phyloP scores from a whole-genome alignment of 2,113 vertebrate species.

The Pithys albifrons region DNA sequence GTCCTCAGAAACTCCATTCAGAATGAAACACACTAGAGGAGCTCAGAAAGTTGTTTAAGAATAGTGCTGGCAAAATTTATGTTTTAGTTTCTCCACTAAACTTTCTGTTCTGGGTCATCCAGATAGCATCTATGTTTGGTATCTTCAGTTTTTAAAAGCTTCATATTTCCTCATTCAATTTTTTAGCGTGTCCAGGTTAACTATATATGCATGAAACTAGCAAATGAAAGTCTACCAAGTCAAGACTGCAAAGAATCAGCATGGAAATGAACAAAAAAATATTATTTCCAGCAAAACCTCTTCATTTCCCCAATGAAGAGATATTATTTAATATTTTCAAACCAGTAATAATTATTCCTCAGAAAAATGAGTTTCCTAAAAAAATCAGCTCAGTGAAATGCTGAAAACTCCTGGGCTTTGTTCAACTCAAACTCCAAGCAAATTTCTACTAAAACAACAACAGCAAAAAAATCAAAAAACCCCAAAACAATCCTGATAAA shows the following conservation, averaged over 20 bases:
- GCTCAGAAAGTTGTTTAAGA: background rate
- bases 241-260: background rate
- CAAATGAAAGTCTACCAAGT: background rate
- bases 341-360: background rate
- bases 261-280: background rate
- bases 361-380: background rate
- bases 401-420: background rate
- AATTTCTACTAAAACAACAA: background rate
- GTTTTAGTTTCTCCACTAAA: background rate
- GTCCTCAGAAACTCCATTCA: background rate
- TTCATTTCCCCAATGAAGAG: background rate
- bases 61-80: background rate
- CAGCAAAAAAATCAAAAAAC: background rate
- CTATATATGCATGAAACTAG: background rate
- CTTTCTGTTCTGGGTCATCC: background rate
- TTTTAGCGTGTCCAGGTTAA: background rate
- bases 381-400: background rate
- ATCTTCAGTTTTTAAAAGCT: background rate
- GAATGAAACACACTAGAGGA: background rate
- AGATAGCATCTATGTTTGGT: fast-evolving
- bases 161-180: background rate
- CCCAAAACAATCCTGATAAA: background rate
- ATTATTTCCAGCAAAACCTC: background rate
- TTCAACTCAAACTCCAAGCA: background rate
- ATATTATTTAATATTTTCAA: background rate